phyloP scores from a whole-genome alignment of 2,113 vertebrate genomes.

The Haemorhous mexicanus region DNA sequence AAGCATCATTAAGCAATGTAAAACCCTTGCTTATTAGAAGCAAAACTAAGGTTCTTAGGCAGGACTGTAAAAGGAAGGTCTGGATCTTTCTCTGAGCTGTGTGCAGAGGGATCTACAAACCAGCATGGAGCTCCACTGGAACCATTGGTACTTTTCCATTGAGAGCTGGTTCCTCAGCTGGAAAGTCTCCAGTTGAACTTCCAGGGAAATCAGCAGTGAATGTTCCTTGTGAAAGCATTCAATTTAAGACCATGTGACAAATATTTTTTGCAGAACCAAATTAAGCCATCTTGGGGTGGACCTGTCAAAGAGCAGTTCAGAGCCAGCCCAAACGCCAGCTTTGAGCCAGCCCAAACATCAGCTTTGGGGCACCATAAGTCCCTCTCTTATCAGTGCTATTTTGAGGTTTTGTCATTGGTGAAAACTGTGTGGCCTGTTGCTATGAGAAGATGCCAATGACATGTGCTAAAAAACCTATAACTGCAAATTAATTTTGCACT shows the following conservation, averaged over 20 bases:
- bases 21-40: background rate
- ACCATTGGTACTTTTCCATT: fast-evolving
- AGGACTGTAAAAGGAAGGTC: background rate
- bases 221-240: background rate
- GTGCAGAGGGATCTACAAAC: background rate
- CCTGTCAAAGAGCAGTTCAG: background rate
- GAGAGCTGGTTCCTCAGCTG: background rate
- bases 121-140: background rate
- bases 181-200: background rate
- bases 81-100: background rate
- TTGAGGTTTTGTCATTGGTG: background rate
- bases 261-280: background rate
- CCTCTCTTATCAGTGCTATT: background rate
- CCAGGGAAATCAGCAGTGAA: background rate
- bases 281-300: background rate
- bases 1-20: background rate
- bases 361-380: background rate
- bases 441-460: background rate
- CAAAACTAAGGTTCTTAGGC: background rate
- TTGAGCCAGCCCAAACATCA: background rate
- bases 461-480: background rate
- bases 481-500: background rate
- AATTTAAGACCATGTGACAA: background rate
- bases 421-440: background rate
- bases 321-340: background rate